Percentiles rank a stretch among this genome's conserved stretches.
Evolutionary conservation across 2,113 vertebrate species (phyloP).

Genomic region (Neopipo cinnamomea): DNA sequence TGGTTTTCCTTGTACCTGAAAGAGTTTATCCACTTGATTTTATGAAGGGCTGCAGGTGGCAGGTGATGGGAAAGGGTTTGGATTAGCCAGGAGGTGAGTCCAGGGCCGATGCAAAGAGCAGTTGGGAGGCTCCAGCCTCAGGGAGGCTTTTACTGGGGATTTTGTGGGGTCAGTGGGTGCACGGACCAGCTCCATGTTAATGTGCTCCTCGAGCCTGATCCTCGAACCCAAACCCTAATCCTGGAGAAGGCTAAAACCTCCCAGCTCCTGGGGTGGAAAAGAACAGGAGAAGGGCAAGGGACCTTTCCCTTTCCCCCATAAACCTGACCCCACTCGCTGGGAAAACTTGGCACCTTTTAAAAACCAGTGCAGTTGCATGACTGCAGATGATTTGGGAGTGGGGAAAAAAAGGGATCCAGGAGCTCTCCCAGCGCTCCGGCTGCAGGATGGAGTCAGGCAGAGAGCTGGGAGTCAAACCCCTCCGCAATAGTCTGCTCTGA

Average conservation of each 20-base stretch:
- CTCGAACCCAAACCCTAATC: too few relatives aligned
- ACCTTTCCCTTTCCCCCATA: not conserved
- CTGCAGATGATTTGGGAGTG: not conserved
- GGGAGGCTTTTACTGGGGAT: not conserved
- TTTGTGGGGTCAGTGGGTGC: not conserved
- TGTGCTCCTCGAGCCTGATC: not conserved
- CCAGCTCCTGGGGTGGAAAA: not conserved
- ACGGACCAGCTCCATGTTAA: not conserved
- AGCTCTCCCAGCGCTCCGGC: not conserved
- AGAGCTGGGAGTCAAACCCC: not conserved
- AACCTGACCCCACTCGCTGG: not conserved
- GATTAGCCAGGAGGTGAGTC: not conserved
- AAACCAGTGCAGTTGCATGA: not conserved
- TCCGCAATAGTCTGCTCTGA: not conserved
- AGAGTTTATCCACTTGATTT: not conserved
- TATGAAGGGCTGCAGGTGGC: slow-evolving; percentile 6
- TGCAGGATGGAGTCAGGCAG: not conserved
- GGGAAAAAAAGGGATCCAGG: not conserved
- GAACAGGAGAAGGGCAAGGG: not conserved
- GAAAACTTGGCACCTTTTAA: not conserved
- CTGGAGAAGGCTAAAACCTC: not conserved
- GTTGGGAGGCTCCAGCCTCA: not conserved
- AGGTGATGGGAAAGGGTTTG: slow-evolving; percentile 11
- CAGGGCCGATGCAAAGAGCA: not conserved
- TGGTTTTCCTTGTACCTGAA: not conserved